Conservation (phyloP, 2,113 vertebrate species). For the Acrocephalus arundinaceus region DNA sequence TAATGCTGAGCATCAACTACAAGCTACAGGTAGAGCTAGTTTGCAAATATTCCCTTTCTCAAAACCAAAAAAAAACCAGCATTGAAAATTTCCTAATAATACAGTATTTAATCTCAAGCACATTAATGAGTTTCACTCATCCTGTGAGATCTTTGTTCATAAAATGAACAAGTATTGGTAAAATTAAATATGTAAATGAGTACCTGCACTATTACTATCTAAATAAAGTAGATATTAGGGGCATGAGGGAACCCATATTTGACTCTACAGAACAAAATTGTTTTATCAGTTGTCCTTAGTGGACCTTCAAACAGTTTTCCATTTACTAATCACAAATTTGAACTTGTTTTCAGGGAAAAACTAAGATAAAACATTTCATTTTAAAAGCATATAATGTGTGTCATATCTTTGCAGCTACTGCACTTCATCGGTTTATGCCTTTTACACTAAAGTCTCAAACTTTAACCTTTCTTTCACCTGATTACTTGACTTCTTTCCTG, state of each 20-base stretch:
- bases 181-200: neutral
- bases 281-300: neutral
- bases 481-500: neutral
- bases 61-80: neutral
- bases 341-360: neutral
- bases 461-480: neutral
- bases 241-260: neutral
- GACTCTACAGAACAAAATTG: neutral
- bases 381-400: neutral
- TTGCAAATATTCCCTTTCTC: neutral
- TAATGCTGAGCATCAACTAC: neutral
- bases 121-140: neutral
- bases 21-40: neutral
- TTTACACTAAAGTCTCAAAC: neutral
- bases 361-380: neutral
- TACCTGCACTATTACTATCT: neutral
- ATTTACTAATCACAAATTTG: neutral
- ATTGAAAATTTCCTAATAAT: neutral
- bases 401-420: neutral
- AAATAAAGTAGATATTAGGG: neutral
- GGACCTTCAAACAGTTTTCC: neutral
- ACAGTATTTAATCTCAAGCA: neutral
- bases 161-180: neutral
- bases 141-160: neutral
- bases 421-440: neutral